These are phyloP conservation scores for Dasypolia templi DNA, from an alignment of 2,888 invertebrate species.

Conservation along the genomic window DNA sequence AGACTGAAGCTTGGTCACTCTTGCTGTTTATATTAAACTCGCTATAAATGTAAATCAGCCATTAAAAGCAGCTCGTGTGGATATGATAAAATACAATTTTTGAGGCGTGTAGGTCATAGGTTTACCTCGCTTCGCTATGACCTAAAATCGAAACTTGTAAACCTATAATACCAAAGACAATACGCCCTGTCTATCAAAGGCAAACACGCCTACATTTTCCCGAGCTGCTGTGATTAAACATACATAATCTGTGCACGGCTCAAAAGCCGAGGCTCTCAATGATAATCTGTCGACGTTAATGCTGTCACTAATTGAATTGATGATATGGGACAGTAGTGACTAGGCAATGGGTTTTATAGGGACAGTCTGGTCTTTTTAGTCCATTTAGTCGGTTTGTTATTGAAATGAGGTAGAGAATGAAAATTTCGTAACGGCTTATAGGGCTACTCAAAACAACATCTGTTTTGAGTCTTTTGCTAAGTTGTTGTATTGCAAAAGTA, in stretches of 20 bases:
- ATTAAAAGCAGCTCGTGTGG: neutral
- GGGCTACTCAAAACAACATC: neutral
- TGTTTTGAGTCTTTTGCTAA: neutral
- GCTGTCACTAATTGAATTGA: conserved; percentile 62
- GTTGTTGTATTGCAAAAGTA: neutral
- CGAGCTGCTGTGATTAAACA: conserved; percentile 47
- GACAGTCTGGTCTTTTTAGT: conserved; percentile 15
- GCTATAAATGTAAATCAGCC: neutral
- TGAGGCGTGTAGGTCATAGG: no score
- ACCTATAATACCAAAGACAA: conserved; percentile 16
- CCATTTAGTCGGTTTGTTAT: neutral
- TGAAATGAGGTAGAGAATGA: no score
- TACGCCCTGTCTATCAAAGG: conserved; percentile 29
- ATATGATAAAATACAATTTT: neutral
- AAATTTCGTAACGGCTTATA: neutral
- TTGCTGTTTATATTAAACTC: neutral
- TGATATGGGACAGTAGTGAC: conserved; percentile 31
- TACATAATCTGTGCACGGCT: conserved; percentile 49
- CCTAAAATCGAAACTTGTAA: conserved; percentile 1
- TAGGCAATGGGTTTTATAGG: neutral
- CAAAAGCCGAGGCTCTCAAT: conserved; percentile 48
- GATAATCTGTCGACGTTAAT: conserved; percentile 53
- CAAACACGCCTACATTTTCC: conserved; percentile 35
- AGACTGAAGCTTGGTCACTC: neutral
- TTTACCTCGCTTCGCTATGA: no score